Evolutionary conservation across 2,113 vertebrate species (phyloP), one percentile per base, ranked within the genome.

Genomic region (Passer domesticus): DNA sequence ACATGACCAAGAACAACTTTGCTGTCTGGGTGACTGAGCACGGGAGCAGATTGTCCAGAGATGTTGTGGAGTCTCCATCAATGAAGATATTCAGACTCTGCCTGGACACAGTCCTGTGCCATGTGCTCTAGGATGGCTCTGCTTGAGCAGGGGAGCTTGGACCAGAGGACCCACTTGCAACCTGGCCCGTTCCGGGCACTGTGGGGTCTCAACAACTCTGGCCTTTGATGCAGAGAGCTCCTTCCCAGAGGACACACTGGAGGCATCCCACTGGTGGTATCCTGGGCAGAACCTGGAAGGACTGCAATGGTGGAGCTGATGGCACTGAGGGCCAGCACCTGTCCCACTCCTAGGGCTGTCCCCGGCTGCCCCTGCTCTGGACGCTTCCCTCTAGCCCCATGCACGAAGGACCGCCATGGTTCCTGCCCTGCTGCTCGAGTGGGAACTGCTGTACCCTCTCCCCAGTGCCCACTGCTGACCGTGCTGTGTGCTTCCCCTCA

Each of bases 131-230:
- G 24, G 43, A 49, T 49, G 25, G 56, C 11, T 20, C 30, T 64
- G 9, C 14, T 27, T 35, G 11, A 64, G 31, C 31, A 15, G 43
- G 11, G 11, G 35, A 56, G 49, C 21, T 63, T 49, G 43, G 21
- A 49, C 5, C 43, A 52, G 44, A 37, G 44, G 15, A 74, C 19
- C 8, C 37, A 9, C 13, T 68, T 52, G 27, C 28, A 67, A 10
- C 28, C 15, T n/a, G 9, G 13, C 16, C 16, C 9, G 33, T 59
- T 67, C 23, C 21, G 22, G 25, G 44, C 0, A 0, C 37, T 39
- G 28, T 50, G 10, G 19, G 23, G 19, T 43, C 20, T 82, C 0
- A 0, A 52, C 28, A 23, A 28, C 7, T 7, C 6, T 0, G 0
- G 43, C 10, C 16, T 25, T n/a, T 12, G 4, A 31, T 30, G 31